Evolutionary conservation across 2,797 vertebrate genomes (phyloP).

Genomic region (Anolis apletophallus): DNA sequence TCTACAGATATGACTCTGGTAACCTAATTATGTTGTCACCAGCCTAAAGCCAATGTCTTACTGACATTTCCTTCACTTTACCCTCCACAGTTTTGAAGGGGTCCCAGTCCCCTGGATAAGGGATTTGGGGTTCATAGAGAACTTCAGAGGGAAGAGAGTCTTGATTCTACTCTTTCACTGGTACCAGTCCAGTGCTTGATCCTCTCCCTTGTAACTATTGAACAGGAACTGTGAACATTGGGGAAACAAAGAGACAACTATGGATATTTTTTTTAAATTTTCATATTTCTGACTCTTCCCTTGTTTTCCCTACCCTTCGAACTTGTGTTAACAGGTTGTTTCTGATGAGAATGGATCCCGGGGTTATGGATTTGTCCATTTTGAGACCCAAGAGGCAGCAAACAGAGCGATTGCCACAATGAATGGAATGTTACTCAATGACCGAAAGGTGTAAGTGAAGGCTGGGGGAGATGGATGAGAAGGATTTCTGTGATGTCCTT

Average conservation of each 20-base stretch:
- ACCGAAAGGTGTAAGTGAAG: conserved; percentile 94
- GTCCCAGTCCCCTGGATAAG: too few species aligned
- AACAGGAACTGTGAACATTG: neutral
- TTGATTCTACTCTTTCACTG: too few species aligned
- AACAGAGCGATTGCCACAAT: conserved; percentile 92
- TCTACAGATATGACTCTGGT: neutral
- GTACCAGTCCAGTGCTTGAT: too few species aligned
- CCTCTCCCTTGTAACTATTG: neutral
- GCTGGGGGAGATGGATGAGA: too few species aligned
- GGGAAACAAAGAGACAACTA: neutral
- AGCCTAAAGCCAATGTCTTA: neutral
- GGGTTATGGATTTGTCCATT: conserved; percentile 98
- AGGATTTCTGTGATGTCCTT: neutral
- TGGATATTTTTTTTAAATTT: fast-evolving
- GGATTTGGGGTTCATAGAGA: too few species aligned
- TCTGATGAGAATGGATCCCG: conserved; percentile 94
- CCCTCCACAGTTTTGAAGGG: too few species aligned
- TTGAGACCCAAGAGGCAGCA: conserved; percentile 94
- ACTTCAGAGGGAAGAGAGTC: too few species aligned
- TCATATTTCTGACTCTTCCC: neutral
- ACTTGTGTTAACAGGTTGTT: conserved; percentile 83
- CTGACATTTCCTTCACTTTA: too few species aligned
- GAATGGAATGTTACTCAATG: conserved; percentile 98
- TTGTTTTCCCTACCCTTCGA: fast-evolving
- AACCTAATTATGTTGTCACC: neutral